Evolutionary conservation across 2,113 vertebrate genomes (phyloP), one percentile per base, ranked within the genome.

Genomic region (Chloropsis cyanopogon): DNA sequence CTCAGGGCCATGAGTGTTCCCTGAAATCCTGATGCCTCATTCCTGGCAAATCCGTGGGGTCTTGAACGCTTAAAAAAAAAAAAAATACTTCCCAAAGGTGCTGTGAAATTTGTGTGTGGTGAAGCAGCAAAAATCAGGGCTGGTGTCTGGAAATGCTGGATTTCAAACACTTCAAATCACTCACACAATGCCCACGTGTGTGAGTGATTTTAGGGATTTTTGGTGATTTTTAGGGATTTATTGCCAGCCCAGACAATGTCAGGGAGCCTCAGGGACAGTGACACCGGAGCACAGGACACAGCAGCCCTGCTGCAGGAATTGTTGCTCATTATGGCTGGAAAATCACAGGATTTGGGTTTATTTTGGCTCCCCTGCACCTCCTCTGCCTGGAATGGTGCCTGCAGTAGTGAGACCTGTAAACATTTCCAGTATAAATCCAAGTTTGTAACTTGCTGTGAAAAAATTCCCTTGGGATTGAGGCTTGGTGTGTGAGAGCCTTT

Each of bases 271-370:
- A 16, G 86, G 81, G 52, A 46, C 78, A 3, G 53, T 3, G 33
- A 4, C 8, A 37, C 2, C 0, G 0, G 1, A 12, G 60, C 2
- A 4, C 14, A 11, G 31, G 53, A 15, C 66, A 11, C 37, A 63
- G 75, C 75, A 64, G 64, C 56, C 77, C 26, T 6, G 25, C 52
- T 78, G 56, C 28, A 35, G 18, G 80, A 33, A 31, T 39, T 14
- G 4, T 33, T 94, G 91, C 72, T 52, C 39, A 0, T 46, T 41
- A 12, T 6, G 70, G 61, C 41, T 65, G 22, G 26, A 54, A 85
- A 63, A 47, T 35, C 69, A 3, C 88, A 49, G 14, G 2, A 6
- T 16, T 26, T 63, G 64, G 84, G 78, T 88, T 96, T 78, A 5
- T 86, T 93, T 93, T 96, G 94, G 70, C 88, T 77, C 39, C 53